Evolutionary conservation across 2,797 vertebrate genomes (phyloP), one percentile per base, ranked within the genome.

Genomic region (Cetoscarus ocellatus): DNA sequence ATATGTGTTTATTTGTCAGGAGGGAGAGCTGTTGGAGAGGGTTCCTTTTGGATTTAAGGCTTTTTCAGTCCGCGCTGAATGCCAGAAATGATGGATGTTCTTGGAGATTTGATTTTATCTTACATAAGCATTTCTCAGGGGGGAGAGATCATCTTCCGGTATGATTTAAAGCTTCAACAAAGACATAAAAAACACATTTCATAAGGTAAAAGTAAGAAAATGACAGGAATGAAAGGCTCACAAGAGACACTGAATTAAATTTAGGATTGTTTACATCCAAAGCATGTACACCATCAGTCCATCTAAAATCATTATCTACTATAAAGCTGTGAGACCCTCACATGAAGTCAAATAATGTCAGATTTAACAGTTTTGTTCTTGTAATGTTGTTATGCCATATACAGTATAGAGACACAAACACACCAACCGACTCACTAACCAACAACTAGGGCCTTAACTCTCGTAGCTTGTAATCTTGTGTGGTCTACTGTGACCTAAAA

Each of bases 101-200:
- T 13, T 15, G 45, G 50, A 64, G 62, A 74, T 67, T 82, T 67
- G 35, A 49, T 70, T 73, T 67, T 13, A 49, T 59, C 35, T n/a
- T 45, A 36, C 10, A 36, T 48, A 51, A 43, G 70, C 58, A 54
- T 64, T 70, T 64, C 13, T 59, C 53, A 61, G n/a, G 42, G 44
- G 27, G 63, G 44, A 67, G 40, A 65, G 42, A 49, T 55, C 38
- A 43, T 55, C 44, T 62, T 34, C 3, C 18, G 11, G 48, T 9
- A 39, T 64, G 44, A 62, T 58, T 61, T 62, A 55, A 45, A 56
- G 44, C 56, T 57, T 9, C 19, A 51, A 3, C 47, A 47, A 61
- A 14, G 42, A 38, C 12, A 3, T 1, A n/a, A 27, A 9, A 6
- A 12, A 8, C 10, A 42, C 45, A 67, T 10, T 35, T 82, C 70